Evolutionary conservation across 2,888 invertebrate genomes (phyloP), one percentile per base, ranked within the genome.

Genomic region (Slavum lentiscoides): DNA sequence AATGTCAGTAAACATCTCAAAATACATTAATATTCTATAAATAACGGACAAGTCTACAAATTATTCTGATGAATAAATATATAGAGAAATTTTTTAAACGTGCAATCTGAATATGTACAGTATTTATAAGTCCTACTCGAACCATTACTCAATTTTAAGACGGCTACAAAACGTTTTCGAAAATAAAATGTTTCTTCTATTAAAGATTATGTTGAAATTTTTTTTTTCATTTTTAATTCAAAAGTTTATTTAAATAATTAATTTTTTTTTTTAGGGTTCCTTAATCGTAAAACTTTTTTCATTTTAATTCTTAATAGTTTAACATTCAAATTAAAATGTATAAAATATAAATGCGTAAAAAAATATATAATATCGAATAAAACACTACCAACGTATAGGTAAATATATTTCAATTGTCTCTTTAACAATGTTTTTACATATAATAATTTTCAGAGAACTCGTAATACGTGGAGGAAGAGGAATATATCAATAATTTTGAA

Each of bases 401-500:
- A 64, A 15, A 30, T 64, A 64, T 17, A 37, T 11, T 37, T 30
- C 5, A 37, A 17, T 17, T 19, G 17, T 64, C 15, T 8, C 7
- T 58, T 13, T 70, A 55, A 72, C 11, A 43, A 61, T 23, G 6
- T 43, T 43, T 2, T 53, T 1, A 43, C 43, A n/a, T 9, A 53
- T 30, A 55, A 69, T 55, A 17, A 19, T 53, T 55, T 53, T 69
- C n/a, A 53, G 5, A 1, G 19, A 23, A 19, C 68, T 19, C 11
- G 0, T 53, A 19, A 2, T 23, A 15, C 3, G 1, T 49, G 30
- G 4, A 30, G 30, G 30, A 4, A 30, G 2, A 9, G 23, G 11
- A 19, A 55, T 69, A 19, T 64, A 37, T 37, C 9, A 15, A 55
- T 74, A 53, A 15, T 64, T 74, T 64, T n/a, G 55, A 74, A 74